phyloP scores from a whole-genome alignment of 2,888 invertebrate genomes.

The Nipponacmea schrenckii region DNA sequence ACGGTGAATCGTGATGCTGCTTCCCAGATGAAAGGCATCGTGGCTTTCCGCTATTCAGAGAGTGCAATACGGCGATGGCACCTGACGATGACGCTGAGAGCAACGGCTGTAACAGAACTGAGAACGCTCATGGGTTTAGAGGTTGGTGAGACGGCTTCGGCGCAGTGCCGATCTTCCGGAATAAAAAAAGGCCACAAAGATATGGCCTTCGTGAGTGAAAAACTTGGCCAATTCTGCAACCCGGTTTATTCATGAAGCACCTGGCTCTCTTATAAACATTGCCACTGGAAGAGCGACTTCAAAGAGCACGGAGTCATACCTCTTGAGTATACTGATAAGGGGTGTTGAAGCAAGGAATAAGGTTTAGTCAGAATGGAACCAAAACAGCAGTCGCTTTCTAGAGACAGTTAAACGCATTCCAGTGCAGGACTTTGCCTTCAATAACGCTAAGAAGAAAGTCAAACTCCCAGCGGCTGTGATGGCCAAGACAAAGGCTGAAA shows the following conservation, averaged over 20 bases:
- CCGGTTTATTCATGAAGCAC: slow-evolving; percentile 8
- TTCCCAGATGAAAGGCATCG: slow-evolving; percentile 22
- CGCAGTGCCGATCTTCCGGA: slow-evolving; percentile 17
- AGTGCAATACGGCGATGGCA: slow-evolving; percentile 24
- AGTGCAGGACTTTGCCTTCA: slow-evolving; percentile 22
- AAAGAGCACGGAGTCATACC: background rate
- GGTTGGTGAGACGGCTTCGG: slow-evolving; percentile 15
- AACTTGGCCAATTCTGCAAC: slow-evolving; percentile 23
- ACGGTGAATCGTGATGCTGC: slow-evolving; percentile 28
- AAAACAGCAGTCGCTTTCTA: slow-evolving; percentile 19
- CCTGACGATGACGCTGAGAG: slow-evolving; percentile 20
- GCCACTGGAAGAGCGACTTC: background rate
- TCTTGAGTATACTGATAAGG: slow-evolving; percentile 11
- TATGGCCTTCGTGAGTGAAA: slow-evolving; percentile 14
- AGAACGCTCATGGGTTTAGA: slow-evolving; percentile 17
- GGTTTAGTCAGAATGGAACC: slow-evolving; percentile 21
- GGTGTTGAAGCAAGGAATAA: slow-evolving; percentile 9
- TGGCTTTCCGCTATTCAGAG: slow-evolving; percentile 23
- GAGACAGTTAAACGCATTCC: slow-evolving; percentile 13
- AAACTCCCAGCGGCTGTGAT: slow-evolving; percentile 8
- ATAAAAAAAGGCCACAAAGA: slow-evolving; percentile 23
- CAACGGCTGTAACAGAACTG: slow-evolving; percentile 24
- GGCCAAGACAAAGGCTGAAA: slow-evolving; percentile 16
- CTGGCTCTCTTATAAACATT: background rate
- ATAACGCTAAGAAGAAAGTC: slow-evolving; percentile 16